Base-by-base conservation (phyloP, 2,888 invertebrate species). In the Eupithecia exiguata region DNA sequence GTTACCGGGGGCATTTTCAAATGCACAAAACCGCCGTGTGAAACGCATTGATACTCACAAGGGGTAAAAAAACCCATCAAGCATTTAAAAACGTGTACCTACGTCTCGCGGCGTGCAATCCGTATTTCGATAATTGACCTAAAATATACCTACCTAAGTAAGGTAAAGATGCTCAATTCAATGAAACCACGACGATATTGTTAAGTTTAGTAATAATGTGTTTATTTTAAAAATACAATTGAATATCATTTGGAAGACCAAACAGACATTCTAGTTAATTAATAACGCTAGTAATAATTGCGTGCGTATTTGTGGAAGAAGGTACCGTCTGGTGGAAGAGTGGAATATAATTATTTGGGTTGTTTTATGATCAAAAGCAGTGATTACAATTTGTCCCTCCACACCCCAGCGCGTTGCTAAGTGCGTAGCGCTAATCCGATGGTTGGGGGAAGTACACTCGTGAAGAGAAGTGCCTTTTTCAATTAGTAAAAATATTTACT, bases 391-490 rank as follows among this genome's bases (percentile, higher is more conserved):
- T 69, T 67, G 49, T 78, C 74, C 49, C 74, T 70, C 79, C 78
- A 68, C 80, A 77, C 78, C 77, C 82, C 86, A 84, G 86, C 86
- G 83, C 81, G 63, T 65, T 80, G 84, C 88, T 89, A 87, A 90
- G 88, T 89, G 89, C 88, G 87, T 84, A 79, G 79, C 84, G 84
- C 84, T 84, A 89, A 89, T 89, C 88, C 88, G 87, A 80, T 74
- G 74, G 74, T 74, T 76, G 72, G 69, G 74, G 76, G 65, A 30
- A 74, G 85, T 86, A 89, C 85, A 78, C 36, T 78, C 80, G 73
- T 1, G 12, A 5, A 71, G 70, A 77, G 69, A 86, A 86, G 74
- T 83, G 78, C 63, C 82, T 16, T 68, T 12, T 53, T 7, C 40
- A 21, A 46, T 65, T 30, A 9, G 3, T 21, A 62, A 62, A 61